phyloP scores from a whole-genome alignment of 2,113 vertebrate genomes.

The Perca schrenkii region DNA sequence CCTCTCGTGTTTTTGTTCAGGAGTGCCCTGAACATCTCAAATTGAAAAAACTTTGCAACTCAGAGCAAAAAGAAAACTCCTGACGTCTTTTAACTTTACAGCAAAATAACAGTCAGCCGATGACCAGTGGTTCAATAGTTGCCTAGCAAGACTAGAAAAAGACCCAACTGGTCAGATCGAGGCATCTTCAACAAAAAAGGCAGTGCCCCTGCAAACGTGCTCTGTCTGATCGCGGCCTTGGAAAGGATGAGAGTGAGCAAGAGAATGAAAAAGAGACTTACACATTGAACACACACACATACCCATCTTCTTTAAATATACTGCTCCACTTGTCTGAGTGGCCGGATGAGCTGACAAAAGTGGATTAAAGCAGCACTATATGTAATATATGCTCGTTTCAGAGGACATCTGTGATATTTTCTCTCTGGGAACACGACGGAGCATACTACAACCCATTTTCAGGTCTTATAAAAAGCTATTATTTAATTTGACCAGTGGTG shows the following conservation, averaged over 20 bases:
- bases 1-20: no score
- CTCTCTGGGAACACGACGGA: slow-evolving; percentile 26
- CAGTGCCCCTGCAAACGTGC: no score
- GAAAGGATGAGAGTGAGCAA: neutral
- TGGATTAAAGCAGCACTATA: slow-evolving; percentile 64
- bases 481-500: slow-evolving; percentile 14
- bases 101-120: no score
- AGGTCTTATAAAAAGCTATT: slow-evolving; percentile 48
- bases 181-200: no score
- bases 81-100: no score
- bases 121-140: no score
- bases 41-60: no score
- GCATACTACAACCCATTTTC: slow-evolving; percentile 45
- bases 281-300: neutral
- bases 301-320: slow-evolving; percentile 31
- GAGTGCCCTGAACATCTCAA: no score
- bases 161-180: no score
- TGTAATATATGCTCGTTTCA: slow-evolving; percentile 64
- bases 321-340: slow-evolving; percentile 42
- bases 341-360: slow-evolving; percentile 41
- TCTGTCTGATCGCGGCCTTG: no score
- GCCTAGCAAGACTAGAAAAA: no score
- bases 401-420: slow-evolving; percentile 54
- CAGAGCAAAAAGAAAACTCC: no score
- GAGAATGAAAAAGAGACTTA: slow-evolving; percentile 7